A percentile compares a stretch with the other conserved stretches of the same genome.
Conservation (phyloP, 2,797 vertebrate genomes). For the Rhyacichthys aspro region DNA sequence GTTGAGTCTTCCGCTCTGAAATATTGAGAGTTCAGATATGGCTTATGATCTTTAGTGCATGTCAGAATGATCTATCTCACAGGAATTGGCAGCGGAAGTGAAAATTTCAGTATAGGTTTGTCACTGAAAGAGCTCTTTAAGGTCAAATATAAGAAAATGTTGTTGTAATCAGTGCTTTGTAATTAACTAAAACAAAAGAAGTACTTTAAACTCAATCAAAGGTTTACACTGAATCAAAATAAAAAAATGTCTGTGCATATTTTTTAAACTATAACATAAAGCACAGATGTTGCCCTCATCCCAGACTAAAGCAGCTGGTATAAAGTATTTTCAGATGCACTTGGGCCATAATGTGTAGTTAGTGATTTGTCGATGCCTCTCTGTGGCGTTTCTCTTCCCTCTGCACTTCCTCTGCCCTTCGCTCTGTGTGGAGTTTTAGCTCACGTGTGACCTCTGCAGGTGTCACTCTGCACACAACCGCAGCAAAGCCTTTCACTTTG, state of each 20-base stretch:
- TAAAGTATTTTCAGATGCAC: conserved; percentile 5
- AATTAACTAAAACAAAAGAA: too few species aligned
- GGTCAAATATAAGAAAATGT: too few species aligned
- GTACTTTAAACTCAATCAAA: too few species aligned
- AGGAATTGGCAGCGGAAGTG: too few species aligned
- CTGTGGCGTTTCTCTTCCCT: conserved; percentile 29
- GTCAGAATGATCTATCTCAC: too few species aligned
- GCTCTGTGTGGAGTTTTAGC: conserved; percentile 51
- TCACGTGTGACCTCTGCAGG: conserved; percentile 75
- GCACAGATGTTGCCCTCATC: background rate
- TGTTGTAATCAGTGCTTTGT: too few species aligned
- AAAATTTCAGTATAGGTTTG: too few species aligned
- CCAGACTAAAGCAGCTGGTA: background rate
- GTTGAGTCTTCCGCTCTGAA: too few species aligned
- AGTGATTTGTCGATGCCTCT: conserved; percentile 11
- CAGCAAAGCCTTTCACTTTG: background rate
- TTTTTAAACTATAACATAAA: background rate
- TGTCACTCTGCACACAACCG: conserved; percentile 39
- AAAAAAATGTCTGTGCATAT: background rate
- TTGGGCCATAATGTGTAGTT: background rate
- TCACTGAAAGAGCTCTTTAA: too few species aligned
- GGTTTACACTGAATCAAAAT: too few species aligned
- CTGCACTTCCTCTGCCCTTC: conserved; percentile 43
- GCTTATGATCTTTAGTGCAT: too few species aligned
- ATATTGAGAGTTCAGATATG: too few species aligned